Evolutionary conservation across 2,113 vertebrate genomes (phyloP), one percentile per base, ranked within the genome.

Genomic region (Mobula birostris): DNA sequence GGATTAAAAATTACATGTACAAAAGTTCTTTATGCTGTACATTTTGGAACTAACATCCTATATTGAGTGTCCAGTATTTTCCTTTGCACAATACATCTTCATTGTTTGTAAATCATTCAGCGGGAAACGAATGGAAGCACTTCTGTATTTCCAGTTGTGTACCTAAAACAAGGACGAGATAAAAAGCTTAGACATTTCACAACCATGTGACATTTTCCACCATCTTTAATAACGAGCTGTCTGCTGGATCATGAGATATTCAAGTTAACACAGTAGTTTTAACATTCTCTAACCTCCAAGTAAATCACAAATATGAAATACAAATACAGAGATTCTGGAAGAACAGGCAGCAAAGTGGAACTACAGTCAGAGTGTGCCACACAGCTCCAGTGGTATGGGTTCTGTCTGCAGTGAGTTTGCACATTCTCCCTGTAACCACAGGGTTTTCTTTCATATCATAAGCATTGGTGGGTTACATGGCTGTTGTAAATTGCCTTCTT

Each of bases 21-120:
- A 83, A 94, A 93, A 70, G 36, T 70, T 83, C 5, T 70, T 94
- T 94, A 56, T 48, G 80, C 80, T 94, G 24, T 85, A 72, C 78
- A 94, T 63, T 29, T 21, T 27, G 87, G 19, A 36, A 90, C 80
- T 78, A 72, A 93, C 79, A 7, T 92, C 36, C 32, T 58, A 77
- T 1, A 66, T 36, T 36, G 88, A 27, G 70, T 19, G 91, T 74
- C 36, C 90, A 72, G 32, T 72, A 92, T 40, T 74, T 61, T 74
- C 15, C 68, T 93, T 93, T 76, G 70, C 36, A 27, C 32, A 48
- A 48, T 48, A 70, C 32, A 72, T 93, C 90, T 68, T 32, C 63
- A 91, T 68, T 68, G n/a, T 91, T 91, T 74, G 63, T 72, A 93
- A 56, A 48, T 74, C 27, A 76, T 14, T 56, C 40, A 48, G 36